Percentiles rank a stretch among this genome's conserved stretches.
phyloP scores from a whole-genome alignment of 2,888 invertebrate genomes.

The Spatulosminthurus flaviceps region DNA sequence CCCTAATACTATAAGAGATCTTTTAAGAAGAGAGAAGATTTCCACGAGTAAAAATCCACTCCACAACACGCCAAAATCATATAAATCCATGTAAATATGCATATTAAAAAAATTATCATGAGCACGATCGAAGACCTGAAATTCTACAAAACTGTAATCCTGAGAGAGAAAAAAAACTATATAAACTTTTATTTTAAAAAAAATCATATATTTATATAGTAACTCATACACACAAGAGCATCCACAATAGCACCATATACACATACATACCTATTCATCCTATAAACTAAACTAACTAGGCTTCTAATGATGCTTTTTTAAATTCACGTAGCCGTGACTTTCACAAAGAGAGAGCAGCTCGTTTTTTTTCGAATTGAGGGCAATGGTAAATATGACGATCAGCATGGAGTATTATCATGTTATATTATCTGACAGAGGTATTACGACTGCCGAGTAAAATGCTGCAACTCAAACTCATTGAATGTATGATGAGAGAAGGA shows the following conservation, averaged over 20 bases:
- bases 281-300: background rate
- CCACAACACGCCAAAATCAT: background rate
- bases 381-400: slow-evolving; percentile 52
- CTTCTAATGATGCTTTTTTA: slow-evolving; percentile 33
- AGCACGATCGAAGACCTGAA: slow-evolving; percentile 1
- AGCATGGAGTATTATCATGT: slow-evolving; percentile 50
- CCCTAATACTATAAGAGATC: background rate
- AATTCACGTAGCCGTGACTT: slow-evolving; percentile 45
- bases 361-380: slow-evolving; percentile 52
- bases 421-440: slow-evolving; percentile 46
- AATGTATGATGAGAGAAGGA: slow-evolving; percentile 35
- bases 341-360: slow-evolving; percentile 47
- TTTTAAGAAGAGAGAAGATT: background rate
- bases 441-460: slow-evolving; percentile 34
- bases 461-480: slow-evolving; percentile 4
- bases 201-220: too few relatives aligned
- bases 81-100: too few relatives aligned
- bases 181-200: background rate
- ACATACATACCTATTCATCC: background rate
- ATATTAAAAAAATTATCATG: too few relatives aligned
- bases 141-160: slow-evolving; percentile 21
- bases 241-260: too few relatives aligned
- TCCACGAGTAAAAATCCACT: too few relatives aligned
- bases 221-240: too few relatives aligned
- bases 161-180: background rate